A percentile compares a stretch with the other conserved stretches of the same genome.
Conservation (phyloP, 2,888 invertebrate genomes). For the Muschampia plurimacula region DNA sequence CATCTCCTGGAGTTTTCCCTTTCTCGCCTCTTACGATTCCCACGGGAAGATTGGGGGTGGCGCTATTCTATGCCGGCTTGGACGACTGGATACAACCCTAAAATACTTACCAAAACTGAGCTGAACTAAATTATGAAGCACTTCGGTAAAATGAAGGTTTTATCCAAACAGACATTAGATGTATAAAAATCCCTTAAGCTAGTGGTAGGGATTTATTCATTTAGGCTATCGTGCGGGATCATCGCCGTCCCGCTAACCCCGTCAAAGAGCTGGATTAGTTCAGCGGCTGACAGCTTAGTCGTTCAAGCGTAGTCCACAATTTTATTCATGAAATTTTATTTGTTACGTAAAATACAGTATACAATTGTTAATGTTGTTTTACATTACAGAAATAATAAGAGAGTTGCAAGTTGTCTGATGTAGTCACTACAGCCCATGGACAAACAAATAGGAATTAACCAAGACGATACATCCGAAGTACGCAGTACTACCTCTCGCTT, state of each 20-base stretch:
- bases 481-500: too few relatives aligned
- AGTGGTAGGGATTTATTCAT: not conserved
- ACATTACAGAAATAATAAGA: too few relatives aligned
- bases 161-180: not conserved
- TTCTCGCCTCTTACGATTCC: too few relatives aligned
- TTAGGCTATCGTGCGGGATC: conserved; percentile 10
- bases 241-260: not conserved
- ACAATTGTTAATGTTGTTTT: too few relatives aligned
- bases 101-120: not conserved
- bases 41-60: too few relatives aligned
- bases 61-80: too few relatives aligned
- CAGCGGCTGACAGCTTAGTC: not conserved
- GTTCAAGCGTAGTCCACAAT: not conserved
- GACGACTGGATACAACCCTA: too few relatives aligned
- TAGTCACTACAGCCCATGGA: too few relatives aligned
- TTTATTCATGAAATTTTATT: not conserved
- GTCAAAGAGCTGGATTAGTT: conserved; percentile 10
- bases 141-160: not conserved
- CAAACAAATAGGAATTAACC: too few relatives aligned
- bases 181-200: not conserved
- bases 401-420: too few relatives aligned
- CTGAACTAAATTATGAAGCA: not conserved
- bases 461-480: too few relatives aligned
- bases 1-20: too few relatives aligned
- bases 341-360: not conserved